phyloP scores from a whole-genome alignment of 2,797 vertebrate genomes.

The Cyclura pinguis region DNA sequence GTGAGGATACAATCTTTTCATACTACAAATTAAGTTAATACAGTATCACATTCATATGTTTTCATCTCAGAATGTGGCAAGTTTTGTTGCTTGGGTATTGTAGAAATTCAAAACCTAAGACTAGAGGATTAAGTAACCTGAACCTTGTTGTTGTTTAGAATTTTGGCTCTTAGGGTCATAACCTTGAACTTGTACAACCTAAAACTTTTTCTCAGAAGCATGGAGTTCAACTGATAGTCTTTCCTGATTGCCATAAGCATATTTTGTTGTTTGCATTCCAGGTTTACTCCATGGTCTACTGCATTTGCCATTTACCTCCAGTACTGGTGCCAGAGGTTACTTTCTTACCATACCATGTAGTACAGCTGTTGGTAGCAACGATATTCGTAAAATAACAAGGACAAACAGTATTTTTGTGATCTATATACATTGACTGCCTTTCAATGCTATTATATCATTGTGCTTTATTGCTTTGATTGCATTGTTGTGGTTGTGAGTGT shows the following conservation, averaged over 20 bases:
- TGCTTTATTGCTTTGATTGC: not conserved
- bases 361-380: not conserved
- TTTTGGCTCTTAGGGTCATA: not conserved
- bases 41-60: not conserved
- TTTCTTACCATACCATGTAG: not conserved
- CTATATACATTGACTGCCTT: too few species aligned
- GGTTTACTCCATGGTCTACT: not conserved
- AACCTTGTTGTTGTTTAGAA: not conserved
- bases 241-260: not conserved
- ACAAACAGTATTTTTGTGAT: constrained; percentile 42
- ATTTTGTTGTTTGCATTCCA: not conserved
- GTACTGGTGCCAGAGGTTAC: not conserved
- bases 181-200: not conserved
- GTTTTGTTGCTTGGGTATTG: too few species aligned
- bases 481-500: not conserved
- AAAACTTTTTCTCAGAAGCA: constrained; percentile 2
- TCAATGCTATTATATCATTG: not conserved
- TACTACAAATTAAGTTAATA: not conserved
- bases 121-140: not conserved
- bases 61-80: not conserved
- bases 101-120: not conserved
- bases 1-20: not conserved
- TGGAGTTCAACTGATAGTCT: not conserved
- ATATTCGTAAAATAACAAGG: constrained; percentile 32
- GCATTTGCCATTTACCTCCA: not conserved